Evolutionary conservation across 2,888 invertebrate genomes (phyloP), one percentile per base, ranked within the genome.

Genomic region (Antheraea yamamai): DNA sequence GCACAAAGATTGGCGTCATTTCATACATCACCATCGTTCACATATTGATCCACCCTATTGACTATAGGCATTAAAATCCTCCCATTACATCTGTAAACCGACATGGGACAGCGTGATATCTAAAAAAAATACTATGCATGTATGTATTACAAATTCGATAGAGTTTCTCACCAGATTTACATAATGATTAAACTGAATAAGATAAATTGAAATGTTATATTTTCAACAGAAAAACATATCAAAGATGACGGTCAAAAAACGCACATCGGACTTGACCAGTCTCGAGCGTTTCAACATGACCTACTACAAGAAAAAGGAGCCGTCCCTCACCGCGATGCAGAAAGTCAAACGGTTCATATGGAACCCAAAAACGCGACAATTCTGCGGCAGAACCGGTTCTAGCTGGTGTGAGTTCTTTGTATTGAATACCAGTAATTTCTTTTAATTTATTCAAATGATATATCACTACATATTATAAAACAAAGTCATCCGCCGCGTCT

Each of bases 391-490:
- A 83, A 97, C 97, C 12, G 96, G 95, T 26, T 92, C 96, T 16
- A 97, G 97, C 90, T 98, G 98, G 98, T 96, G 98, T 98, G 91
- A 97, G 97, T 96, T 6, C 1, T 66, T n/a, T 66, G 55, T 18
- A 20, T 47, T 12, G 47, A 47, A 12, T 47, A 47, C 47, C 47
- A 12, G 47, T 47, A 30, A 47, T 47, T 47, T 12, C 12, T 47
- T 12, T 47, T 47, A 47, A 47, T 12, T 47, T 47, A 39, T 39
- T 39, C 10, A 39, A 39, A 39, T 2, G 39, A 39, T 39, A 39
- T 39, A 39, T 39, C 39, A 39, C 39, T 39, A 39, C 39, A 39
- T 39, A 39, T 6, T 39, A 39, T 39, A 39, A 39, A 2, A 39
- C 39, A 39, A 39, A 39, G 39, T 39, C 39, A 0, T 10, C 4